phyloP scores from a whole-genome alignment of 2,888 invertebrate genomes.

The Pandemis corylana region DNA sequence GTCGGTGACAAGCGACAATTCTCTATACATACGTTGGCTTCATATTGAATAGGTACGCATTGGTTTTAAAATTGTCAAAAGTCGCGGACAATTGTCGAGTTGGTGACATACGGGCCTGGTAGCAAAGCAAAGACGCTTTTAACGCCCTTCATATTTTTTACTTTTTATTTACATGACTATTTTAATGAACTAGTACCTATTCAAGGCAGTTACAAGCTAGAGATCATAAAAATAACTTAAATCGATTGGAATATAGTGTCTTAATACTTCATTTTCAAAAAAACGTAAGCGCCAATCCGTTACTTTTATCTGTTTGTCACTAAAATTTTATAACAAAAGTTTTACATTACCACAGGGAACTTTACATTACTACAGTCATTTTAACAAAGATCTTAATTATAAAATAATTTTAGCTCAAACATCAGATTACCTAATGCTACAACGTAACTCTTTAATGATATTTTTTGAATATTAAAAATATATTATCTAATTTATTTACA shows the following conservation, averaged over 20 bases:
- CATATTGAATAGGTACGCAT: no score
- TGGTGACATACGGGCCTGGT: no score
- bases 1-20: no score
- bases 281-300: not conserved
- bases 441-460: not conserved
- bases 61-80: no score
- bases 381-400: no score
- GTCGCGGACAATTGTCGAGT: no score
- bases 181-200: not conserved
- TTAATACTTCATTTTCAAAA: not conserved
- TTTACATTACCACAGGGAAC: no score
- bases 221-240: constrained; percentile 36
- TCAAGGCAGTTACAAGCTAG: constrained; percentile 27
- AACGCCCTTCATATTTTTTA: not conserved
- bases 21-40: no score
- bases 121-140: not conserved
- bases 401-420: no score
- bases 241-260: constrained; percentile 23
- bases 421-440: not conserved
- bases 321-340: not conserved
- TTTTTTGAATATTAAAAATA: constrained; percentile 6
- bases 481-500: constrained; percentile 15
- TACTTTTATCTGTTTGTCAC: not conserved
- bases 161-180: not conserved
- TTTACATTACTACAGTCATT: no score